Conservation (phyloP, 1,140 invertebrate species). For the Drosophila mayri region DNA sequence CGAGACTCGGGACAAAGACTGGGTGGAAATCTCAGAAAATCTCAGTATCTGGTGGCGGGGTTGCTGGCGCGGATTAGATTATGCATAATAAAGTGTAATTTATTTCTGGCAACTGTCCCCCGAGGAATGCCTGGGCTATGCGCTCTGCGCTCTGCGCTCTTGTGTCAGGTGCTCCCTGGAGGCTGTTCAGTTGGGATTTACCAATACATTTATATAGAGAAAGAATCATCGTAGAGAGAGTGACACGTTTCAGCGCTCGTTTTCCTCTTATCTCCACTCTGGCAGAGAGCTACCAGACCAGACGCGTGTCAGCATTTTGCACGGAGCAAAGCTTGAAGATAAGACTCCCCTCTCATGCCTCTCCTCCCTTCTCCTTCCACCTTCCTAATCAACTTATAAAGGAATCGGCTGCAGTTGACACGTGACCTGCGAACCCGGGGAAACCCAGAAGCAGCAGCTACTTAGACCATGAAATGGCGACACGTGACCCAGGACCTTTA, state of each 20-base stretch:
- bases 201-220: neutral
- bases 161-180: constrained; percentile 56
- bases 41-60: constrained; percentile 1
- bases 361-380: too few relatives aligned
- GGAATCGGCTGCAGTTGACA: constrained; percentile 69
- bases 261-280: constrained; percentile 59
- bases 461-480: constrained; percentile 80
- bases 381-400: constrained; percentile 73
- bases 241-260: constrained; percentile 74
- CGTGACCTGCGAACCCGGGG: constrained; percentile 34
- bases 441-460: constrained; percentile 34
- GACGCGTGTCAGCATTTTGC: constrained; percentile 81
- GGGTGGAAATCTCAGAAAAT: neutral
- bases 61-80: constrained; percentile 80
- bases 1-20: neutral
- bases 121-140: constrained; percentile 5
- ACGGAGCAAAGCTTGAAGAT: constrained; percentile 47
- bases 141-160: neutral
- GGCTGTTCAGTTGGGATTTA: constrained; percentile 50
- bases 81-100: constrained; percentile 84
- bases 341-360: neutral
- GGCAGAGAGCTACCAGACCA: neutral
- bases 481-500: constrained; percentile 59
- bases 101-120: constrained; percentile 72
- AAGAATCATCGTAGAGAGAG: constrained; percentile 40